Percentiles rank a stretch among this genome's conserved stretches.
Evolutionary conservation across 2,797 vertebrate genomes (phyloP).

Genomic region (Gallinago nigripennis): DNA sequence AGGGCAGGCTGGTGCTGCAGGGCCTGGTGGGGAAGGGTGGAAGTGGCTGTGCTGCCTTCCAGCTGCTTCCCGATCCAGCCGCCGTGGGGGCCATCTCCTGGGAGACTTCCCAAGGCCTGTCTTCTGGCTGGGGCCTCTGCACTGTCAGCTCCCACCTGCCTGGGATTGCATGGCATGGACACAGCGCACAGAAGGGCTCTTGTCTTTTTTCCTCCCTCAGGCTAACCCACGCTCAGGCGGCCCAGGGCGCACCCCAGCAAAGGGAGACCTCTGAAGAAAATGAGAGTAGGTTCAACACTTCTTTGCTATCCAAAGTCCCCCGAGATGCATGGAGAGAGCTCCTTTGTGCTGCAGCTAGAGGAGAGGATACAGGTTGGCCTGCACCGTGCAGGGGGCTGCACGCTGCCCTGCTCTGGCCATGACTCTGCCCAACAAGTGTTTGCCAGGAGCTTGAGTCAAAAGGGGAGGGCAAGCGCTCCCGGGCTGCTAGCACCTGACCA

Average conservation of each 20-base stretch:
- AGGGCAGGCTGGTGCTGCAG: not conserved
- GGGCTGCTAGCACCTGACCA: not conserved
- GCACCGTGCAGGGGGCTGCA: not conserved
- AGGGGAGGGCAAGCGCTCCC: not conserved
- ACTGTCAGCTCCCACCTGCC: not conserved
- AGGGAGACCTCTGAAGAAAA: too few species aligned
- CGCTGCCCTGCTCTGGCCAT: not conserved
- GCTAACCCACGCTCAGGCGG: fast-evolving
- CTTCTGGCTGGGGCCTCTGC: not conserved
- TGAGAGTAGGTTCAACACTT: not conserved
- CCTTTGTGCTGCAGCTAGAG: not conserved
- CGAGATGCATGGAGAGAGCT: not conserved
- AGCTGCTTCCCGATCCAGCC: not conserved
- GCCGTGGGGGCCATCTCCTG: too few species aligned
- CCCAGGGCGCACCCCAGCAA: fast-evolving
- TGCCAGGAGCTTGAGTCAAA: not conserved
- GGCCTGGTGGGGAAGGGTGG: not conserved
- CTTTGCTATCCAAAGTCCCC: too few species aligned
- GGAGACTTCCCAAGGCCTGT: not conserved
- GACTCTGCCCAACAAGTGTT: not conserved
- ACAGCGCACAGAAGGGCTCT: too few species aligned
- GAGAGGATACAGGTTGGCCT: not conserved
- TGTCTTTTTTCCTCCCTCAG: not conserved
- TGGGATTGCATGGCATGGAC: fast-evolving
- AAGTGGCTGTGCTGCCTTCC: not conserved